Percentiles rank a stretch among this genome's conserved stretches.
Evolutionary conservation across 2,888 invertebrate species (phyloP).

Genomic region (Cephus pygmeus): DNA sequence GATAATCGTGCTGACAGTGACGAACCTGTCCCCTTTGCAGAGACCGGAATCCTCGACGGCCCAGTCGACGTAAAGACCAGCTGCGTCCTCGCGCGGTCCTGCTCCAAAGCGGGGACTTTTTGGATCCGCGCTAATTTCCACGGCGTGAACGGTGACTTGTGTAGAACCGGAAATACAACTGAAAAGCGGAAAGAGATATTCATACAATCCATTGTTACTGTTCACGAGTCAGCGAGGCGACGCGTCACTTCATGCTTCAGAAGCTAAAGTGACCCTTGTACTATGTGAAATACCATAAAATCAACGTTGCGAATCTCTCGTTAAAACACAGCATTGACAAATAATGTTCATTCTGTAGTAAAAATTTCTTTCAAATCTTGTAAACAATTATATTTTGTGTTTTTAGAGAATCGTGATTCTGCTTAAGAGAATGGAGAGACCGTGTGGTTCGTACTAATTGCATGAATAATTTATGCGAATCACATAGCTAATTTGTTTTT

Average conservation of each 20-base stretch:
- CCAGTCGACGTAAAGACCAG: conserved; percentile 84
- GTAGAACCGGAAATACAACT: conserved; percentile 65
- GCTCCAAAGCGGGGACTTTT: conserved; percentile 81
- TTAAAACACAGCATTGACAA: neutral
- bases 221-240: neutral
- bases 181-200: neutral
- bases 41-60: conserved; percentile 81
- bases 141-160: conserved; percentile 73
- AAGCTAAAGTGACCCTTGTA: conserved; percentile 4
- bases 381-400: neutral
- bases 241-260: conserved; percentile 41
- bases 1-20: conserved; percentile 2
- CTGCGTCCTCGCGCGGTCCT: conserved; percentile 73
- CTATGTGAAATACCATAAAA: neutral
- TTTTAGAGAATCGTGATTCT: neutral
- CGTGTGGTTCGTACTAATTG: neutral
- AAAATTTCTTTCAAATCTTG: neutral
- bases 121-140: conserved; percentile 77
- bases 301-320: neutral
- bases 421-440: neutral
- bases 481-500: neutral
- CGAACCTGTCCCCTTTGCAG: conserved; percentile 80
- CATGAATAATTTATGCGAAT: neutral
- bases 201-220: neutral
- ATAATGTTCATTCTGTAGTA: neutral